Conservation (phyloP, 2,113 vertebrate species). For the Mus pahari region DNA sequence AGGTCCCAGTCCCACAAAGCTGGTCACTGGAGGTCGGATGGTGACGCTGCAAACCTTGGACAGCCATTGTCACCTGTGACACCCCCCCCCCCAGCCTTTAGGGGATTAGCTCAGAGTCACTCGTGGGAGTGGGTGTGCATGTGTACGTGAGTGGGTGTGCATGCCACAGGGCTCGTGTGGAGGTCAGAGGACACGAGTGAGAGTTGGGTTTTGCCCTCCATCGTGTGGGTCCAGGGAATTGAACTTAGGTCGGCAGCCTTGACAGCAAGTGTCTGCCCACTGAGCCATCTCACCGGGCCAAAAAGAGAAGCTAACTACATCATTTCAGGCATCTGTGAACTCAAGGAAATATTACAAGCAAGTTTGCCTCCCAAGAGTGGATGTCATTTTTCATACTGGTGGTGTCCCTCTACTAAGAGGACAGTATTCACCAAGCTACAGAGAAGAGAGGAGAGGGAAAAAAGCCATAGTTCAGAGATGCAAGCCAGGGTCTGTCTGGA, state of each 20-base stretch:
- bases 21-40: too few relatives aligned
- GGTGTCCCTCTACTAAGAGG: not conserved
- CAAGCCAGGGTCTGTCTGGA: not conserved
- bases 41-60: not conserved
- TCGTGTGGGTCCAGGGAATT: not conserved
- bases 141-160: too few relatives aligned
- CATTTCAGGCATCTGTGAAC: not conserved
- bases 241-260: not conserved
- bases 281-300: not conserved
- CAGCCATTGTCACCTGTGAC: not conserved
- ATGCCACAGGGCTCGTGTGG: not conserved
- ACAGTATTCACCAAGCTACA: not conserved
- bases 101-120: not conserved
- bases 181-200: not conserved
- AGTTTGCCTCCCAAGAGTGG: accelerated
- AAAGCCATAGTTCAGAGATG: not conserved
- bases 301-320: not conserved
- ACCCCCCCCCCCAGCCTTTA: not conserved
- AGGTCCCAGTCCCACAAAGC: not conserved
- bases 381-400: not conserved
- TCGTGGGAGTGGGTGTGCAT: not conserved
- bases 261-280: not conserved
- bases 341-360: accelerated
- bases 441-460: not conserved
- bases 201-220: not conserved